Conservation (phyloP, 2,888 invertebrate species). For the Oconnorella tubifera region DNA sequence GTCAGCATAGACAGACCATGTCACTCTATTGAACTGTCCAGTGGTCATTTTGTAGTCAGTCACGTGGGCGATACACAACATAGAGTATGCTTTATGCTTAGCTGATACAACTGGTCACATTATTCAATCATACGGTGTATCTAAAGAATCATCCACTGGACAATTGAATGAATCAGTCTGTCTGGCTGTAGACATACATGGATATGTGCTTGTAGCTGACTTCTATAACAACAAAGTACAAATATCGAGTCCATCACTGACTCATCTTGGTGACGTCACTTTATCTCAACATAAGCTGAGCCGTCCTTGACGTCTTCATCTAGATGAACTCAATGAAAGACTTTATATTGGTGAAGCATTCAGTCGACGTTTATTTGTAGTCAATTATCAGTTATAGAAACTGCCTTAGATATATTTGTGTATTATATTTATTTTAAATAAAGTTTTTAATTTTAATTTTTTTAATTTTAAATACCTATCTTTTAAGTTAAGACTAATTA, state of each 20-base stretch:
- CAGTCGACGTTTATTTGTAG: too few species aligned
- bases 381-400: too few species aligned
- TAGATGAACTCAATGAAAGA: too few species aligned
- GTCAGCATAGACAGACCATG: not conserved
- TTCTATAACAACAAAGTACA: not conserved
- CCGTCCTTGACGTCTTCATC: too few species aligned
- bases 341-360: too few species aligned
- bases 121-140: not conserved
- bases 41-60: constrained; percentile 8
- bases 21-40: constrained; percentile 6
- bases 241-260: not conserved
- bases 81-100: constrained; percentile 4
- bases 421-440: too few species aligned
- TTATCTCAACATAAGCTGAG: too few species aligned
- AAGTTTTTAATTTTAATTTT: too few species aligned
- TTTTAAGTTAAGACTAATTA: too few species aligned
- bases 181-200: not conserved
- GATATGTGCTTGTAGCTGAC: constrained; percentile 11
- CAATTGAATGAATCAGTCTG: not conserved
- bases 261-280: not conserved
- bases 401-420: too few species aligned
- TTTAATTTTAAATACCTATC: too few species aligned
- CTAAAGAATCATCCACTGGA: not conserved
- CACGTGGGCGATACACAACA: not conserved
- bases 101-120: not conserved